A percentile compares a stretch with the other conserved stretches of the same genome.
Evolutionary conservation across 2,888 invertebrate species (phyloP).

Genomic region (Poecilus cupreus): DNA sequence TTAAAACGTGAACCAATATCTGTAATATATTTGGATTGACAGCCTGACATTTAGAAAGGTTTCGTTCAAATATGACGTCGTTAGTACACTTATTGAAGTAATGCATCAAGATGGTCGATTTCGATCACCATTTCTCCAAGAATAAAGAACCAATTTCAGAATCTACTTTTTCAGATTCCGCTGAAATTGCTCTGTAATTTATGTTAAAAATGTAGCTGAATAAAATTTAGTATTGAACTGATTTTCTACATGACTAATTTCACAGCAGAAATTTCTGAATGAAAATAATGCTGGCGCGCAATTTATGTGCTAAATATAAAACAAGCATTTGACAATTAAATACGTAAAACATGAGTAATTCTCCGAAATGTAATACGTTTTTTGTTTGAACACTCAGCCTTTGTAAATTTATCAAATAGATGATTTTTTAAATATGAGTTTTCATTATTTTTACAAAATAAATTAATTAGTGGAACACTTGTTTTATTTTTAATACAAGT

Average conservation of each 20-base stretch:
- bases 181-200: not conserved
- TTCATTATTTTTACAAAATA: no score
- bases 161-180: not conserved
- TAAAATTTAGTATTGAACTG: not conserved
- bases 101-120: not conserved
- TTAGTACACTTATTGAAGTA: not conserved
- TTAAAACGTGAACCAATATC: no score
- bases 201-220: not conserved
- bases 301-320: not conserved
- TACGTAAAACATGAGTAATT: no score
- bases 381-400: no score
- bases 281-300: not conserved
- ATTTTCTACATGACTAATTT: not conserved
- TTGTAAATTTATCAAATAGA: no score
- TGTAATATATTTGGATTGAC: no score
- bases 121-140: not conserved
- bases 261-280: not conserved
- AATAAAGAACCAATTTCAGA: not conserved
- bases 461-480: no score
- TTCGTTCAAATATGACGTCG: not conserved
- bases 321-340: not conserved
- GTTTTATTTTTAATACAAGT: no score
- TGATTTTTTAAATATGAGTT: no score
- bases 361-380: no score
- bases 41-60: not conserved